These are phyloP conservation scores for Acrossocheilus wenchowensis DNA, from an alignment of 2,797 vertebrate species.

Conservation along the genomic window DNA sequence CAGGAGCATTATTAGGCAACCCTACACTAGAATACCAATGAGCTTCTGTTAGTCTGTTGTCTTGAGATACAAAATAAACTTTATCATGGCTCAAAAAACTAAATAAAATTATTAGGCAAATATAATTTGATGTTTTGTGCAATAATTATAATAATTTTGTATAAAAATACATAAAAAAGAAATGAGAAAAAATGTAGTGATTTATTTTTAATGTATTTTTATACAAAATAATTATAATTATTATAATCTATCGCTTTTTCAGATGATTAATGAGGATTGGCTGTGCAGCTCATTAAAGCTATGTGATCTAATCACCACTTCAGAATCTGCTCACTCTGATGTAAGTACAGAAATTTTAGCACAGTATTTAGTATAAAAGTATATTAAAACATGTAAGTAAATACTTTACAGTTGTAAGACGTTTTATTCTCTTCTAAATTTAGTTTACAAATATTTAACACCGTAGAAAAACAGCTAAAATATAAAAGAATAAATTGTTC, in stretches of 20 bases:
- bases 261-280: slow-evolving; percentile 73
- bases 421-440: background rate
- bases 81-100: background rate
- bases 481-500: background rate
- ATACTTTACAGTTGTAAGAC: background rate
- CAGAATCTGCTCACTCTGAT: slow-evolving; percentile 49
- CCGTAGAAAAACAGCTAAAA: background rate
- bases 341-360: slow-evolving; percentile 28
- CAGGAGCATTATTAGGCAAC: slow-evolving; percentile 9
- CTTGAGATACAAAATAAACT: background rate
- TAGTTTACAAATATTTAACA: background rate
- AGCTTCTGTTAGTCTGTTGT: background rate
- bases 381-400: background rate
- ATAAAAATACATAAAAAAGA: no score
- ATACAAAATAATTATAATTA: no score
- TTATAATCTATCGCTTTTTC: background rate
- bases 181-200: no score
- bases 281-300: slow-evolving; percentile 67
- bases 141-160: background rate
- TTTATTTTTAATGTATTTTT: no score
- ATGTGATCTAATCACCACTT: slow-evolving; percentile 63
- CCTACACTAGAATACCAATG: background rate
- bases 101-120: background rate
- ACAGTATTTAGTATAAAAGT: background rate
- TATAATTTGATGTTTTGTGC: background rate